phyloP scores from a whole-genome alignment of 2,888 invertebrate genomes.

The Ptycholaimellus sp. region DNA sequence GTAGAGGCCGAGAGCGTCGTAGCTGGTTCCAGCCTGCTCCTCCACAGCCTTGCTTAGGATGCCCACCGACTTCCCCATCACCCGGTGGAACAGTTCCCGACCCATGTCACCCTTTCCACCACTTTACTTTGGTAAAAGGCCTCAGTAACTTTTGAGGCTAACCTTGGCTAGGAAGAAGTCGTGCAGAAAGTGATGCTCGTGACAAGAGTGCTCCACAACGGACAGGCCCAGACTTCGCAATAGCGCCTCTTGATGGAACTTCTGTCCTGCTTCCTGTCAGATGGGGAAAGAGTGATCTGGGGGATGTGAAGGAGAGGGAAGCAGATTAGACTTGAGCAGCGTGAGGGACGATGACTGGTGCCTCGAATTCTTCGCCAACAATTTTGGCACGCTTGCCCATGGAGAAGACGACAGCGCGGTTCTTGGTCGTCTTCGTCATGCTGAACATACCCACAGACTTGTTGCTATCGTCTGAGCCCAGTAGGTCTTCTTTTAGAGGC shows the following conservation, averaged over 20 bases:
- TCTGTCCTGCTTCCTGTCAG: too few species aligned
- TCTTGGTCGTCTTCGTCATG: too few species aligned
- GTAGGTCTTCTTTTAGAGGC: too few species aligned
- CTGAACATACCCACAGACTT: too few species aligned
- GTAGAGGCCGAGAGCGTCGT: slow-evolving; percentile 80
- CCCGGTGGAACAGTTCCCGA: too few species aligned
- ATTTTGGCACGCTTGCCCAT: slow-evolving; percentile 67
- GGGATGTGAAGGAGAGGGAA: too few species aligned
- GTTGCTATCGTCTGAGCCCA: too few species aligned
- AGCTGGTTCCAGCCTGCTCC: slow-evolving; percentile 58
- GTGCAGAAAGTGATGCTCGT: slow-evolving; percentile 77
- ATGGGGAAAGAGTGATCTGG: too few species aligned
- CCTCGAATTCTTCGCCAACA: slow-evolving; percentile 65
- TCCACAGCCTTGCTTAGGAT: slow-evolving; percentile 68
- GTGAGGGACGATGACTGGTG: slow-evolving; percentile 87
- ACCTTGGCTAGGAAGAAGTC: slow-evolving; percentile 87
- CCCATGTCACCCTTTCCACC: too few species aligned
- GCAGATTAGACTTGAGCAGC: too few species aligned
- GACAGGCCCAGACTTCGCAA: slow-evolving; percentile 91
- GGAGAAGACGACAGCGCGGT: slow-evolving; percentile 81
- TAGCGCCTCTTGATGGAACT: slow-evolving; percentile 81
- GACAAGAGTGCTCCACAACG: slow-evolving; percentile 80
- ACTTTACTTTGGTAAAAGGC: not conserved
- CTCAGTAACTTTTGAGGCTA: too few species aligned
- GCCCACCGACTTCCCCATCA: not conserved